phyloP scores from a whole-genome alignment of 2,797 vertebrate species.

The Aselliscus stoliczkanus region DNA sequence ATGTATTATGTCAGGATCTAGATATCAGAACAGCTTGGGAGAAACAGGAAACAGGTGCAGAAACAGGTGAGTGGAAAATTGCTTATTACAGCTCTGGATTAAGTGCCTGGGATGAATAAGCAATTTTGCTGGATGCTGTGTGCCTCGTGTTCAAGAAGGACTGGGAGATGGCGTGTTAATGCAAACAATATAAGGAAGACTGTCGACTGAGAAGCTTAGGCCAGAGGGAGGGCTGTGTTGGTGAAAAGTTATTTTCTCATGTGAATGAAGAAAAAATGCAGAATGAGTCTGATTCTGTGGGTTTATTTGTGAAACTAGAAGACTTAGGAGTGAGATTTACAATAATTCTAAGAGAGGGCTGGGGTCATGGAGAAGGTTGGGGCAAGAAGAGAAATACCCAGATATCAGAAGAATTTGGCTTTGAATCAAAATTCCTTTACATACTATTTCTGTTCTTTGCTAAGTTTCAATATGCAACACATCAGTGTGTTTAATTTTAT shows the following conservation, averaged over 20 bases:
- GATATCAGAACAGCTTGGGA: background rate
- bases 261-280: background rate
- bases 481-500: background rate
- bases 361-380: background rate
- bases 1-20: background rate
- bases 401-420: background rate
- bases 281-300: background rate
- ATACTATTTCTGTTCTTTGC: background rate
- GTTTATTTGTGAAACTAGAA: background rate
- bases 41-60: background rate
- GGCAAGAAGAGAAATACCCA: background rate
- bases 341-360: background rate
- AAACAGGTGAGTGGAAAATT: background rate
- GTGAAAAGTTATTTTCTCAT: background rate
- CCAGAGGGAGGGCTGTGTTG: background rate
- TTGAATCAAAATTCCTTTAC: background rate
- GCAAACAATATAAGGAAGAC: background rate
- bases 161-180: background rate
- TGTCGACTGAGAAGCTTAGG: background rate
- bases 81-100: background rate
- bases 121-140: background rate
- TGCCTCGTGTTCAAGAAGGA: background rate
- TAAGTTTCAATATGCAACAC: background rate
- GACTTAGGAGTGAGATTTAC: background rate
- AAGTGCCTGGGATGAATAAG: background rate